Evolutionary conservation across 1,140 invertebrate species (phyloP), one percentile per base, ranked within the genome.

Genomic region (Nymphalis io): DNA sequence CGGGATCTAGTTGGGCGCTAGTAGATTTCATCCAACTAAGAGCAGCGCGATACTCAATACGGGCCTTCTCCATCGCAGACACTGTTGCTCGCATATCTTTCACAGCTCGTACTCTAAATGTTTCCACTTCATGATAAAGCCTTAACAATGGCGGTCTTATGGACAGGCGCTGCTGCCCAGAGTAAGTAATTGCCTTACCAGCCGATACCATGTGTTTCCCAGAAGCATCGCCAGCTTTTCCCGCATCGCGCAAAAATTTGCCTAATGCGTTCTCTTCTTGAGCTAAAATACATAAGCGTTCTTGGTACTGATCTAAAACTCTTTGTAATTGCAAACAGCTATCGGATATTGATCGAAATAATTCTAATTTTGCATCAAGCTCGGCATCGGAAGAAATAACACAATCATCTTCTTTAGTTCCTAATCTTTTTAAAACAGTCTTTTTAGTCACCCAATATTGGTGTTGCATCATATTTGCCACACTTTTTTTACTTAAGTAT

Each of bases 21-120:
- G 98, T 95, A 74, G 99, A 97, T 92, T 99, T 99, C 98, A 99
- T 99, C 99, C 99, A 99, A 81, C 97, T 96, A 1, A 99, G 93
- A 1, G 98, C 97, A 0, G 98, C 98, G 65, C 97, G 93, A 90
- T 99, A 99, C 79, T 99, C 98, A n/a, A 97, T 99, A 64, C 99
- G 93, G 2, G 96, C 94, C 84, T 96, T 97, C 87, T 99, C 98
- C 97, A 99, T 99, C 61, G 96, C 95, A 53, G 96, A 94, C 1
- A 99, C 95, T 8, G 98, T 99, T 51, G 95, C 93, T 15, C 96
- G 92, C 21, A 98, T 99, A 88, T 99, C 99, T 55, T 96, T 96
- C 0, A 99, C 96, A 1, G 98, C 99, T 73, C 98, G 94, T 72
- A 96, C 95, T 76, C 97, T 93, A 91, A 99, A 99, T 15, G 99